Conservation (phyloP, 1,140 invertebrate species). For the Homarus americanus region DNA sequence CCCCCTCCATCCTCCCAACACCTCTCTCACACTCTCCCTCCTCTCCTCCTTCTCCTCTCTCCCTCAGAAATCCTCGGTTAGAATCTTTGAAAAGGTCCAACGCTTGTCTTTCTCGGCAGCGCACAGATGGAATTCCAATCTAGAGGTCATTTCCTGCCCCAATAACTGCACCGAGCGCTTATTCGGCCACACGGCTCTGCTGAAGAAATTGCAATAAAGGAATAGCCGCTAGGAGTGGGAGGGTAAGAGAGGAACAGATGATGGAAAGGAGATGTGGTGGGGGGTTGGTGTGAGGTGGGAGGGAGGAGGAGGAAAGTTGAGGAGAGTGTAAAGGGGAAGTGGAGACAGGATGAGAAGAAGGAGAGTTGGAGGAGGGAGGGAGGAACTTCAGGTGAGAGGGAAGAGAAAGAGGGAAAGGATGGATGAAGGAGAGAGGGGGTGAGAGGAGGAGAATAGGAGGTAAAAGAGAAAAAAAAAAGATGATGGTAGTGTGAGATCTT, state of each 20-base stretch:
- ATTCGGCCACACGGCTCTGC: constrained; percentile 52
- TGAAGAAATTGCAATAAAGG: constrained; percentile 70
- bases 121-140: constrained; percentile 74
- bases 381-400: background rate
- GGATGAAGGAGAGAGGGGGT: background rate
- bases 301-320: constrained; percentile 6
- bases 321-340: background rate
- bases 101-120: constrained; percentile 64
- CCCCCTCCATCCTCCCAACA: constrained; percentile 30
- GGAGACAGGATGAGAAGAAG: no score
- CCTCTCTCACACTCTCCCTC: constrained; percentile 2
- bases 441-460: background rate
- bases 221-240: constrained; percentile 61
- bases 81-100: constrained; percentile 67
- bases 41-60: constrained; percentile 15
- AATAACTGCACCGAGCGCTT: constrained; percentile 72
- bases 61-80: constrained; percentile 59
- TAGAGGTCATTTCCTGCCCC: constrained; percentile 74
- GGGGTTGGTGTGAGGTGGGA: background rate
- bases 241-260: constrained; percentile 6
- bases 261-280: constrained; percentile 11
- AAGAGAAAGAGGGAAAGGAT: background rate
- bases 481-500: no score
- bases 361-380: background rate
- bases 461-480: background rate